These are phyloP conservation scores for Drosophila meridionalis DNA, from an alignment of 2,888 invertebrate genomes.

Conservation along the genomic window DNA sequence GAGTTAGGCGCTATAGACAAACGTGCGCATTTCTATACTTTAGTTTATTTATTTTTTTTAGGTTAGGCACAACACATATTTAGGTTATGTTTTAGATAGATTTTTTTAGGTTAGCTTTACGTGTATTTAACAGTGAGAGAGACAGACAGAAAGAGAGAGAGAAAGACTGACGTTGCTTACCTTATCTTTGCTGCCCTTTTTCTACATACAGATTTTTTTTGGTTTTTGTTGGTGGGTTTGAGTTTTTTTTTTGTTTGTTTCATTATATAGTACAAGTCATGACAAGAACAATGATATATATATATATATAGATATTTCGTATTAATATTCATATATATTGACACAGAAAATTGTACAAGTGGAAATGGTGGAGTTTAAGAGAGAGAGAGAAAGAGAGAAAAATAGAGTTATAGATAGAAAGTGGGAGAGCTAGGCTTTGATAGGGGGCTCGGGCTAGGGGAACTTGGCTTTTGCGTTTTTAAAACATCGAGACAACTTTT, in stretches of 20 bases:
- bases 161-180: slow-evolving; percentile 86
- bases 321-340: slow-evolving; percentile 66
- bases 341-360: slow-evolving; percentile 59
- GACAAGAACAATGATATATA: slow-evolving; percentile 78
- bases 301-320: slow-evolving; percentile 59
- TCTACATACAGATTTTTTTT: slow-evolving; percentile 86
- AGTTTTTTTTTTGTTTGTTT: slow-evolving; percentile 59
- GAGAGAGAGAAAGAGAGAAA: slow-evolving; percentile 29
- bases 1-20: slow-evolving; percentile 66
- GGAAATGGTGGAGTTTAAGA: slow-evolving; percentile 12
- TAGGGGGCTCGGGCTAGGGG: slow-evolving; percentile 29
- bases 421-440: slow-evolving; percentile 13
- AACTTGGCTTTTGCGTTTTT: slow-evolving; percentile 6
- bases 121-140: slow-evolving; percentile 53
- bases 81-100: slow-evolving; percentile 35
- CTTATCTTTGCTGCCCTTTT: slow-evolving; percentile 95
- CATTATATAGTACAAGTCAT: slow-evolving; percentile 72
- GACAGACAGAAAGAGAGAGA: slow-evolving; percentile 50
- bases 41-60: slow-evolving; percentile 12
- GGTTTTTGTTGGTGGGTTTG: slow-evolving; percentile 85
- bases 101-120: slow-evolving; percentile 44
- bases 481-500: slow-evolving; percentile 39
- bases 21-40: slow-evolving; percentile 59
- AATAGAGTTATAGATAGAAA: slow-evolving; percentile 29
- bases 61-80: slow-evolving; percentile 53